Evolutionary conservation across 2,797 vertebrate genomes (phyloP).

Genomic region (Capromys pilorides): DNA sequence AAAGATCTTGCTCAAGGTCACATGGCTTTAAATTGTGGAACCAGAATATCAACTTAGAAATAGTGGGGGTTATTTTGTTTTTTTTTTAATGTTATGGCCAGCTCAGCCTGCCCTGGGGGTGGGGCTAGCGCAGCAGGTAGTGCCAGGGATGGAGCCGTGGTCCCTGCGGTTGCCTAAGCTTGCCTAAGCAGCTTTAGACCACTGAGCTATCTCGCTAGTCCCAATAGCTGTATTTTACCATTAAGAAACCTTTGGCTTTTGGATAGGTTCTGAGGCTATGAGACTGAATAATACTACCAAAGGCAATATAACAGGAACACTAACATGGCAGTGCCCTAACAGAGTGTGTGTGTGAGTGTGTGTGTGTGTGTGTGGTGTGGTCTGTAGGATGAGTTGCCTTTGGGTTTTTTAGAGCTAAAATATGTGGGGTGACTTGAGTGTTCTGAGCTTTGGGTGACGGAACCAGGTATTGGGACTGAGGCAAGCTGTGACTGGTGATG

Average conservation of each 20-base stretch:
- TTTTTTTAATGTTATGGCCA: too few relatives aligned
- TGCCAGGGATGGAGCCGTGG: too few relatives aligned
- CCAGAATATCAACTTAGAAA: background rate
- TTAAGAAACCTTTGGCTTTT: background rate
- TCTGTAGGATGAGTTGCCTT: background rate
- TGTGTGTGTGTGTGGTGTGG: too few relatives aligned
- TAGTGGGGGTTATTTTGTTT: background rate
- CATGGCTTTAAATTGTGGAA: background rate
- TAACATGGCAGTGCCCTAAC: background rate
- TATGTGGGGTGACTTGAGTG: background rate
- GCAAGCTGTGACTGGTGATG: background rate
- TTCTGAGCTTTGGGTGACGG: background rate
- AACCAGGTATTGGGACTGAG: background rate
- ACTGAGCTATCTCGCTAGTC: too few relatives aligned
- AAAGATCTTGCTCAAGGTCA: background rate
- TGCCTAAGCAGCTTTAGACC: too few relatives aligned
- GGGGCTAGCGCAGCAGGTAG: too few relatives aligned
- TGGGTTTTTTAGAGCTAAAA: background rate
- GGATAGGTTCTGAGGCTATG: background rate
- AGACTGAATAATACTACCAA: background rate
- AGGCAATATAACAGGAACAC: background rate
- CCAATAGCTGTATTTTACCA: background rate
- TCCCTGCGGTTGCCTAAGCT: too few relatives aligned
- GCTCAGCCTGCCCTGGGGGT: too few relatives aligned
- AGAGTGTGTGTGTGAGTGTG: background rate